A percentile compares a stretch with the other conserved stretches of the same genome.
These are phyloP conservation scores for Embiotoca jacksoni DNA, from an alignment of 2,113 vertebrate species.

Conservation along the genomic window DNA sequence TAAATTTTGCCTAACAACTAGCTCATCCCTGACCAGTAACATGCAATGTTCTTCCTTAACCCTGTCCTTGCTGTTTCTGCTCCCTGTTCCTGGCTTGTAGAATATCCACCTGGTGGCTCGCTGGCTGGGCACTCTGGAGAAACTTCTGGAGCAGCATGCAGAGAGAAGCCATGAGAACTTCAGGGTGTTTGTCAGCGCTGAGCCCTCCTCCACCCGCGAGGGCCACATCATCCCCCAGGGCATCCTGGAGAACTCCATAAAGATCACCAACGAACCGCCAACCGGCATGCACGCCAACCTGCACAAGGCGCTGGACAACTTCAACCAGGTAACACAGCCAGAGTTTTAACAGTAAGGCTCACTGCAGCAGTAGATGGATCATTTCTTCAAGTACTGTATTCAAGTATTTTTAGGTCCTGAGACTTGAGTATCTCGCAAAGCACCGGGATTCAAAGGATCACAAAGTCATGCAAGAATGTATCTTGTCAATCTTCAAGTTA, in stretches of 20 bases:
- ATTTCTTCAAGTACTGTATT: too few species aligned
- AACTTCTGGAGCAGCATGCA: constrained; percentile 89
- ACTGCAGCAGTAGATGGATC: too few species aligned
- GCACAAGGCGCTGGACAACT: constrained; percentile 96
- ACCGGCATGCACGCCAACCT: constrained; percentile 93
- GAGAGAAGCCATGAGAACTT: constrained; percentile 87
- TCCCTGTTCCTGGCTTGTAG: constrained; percentile 74
- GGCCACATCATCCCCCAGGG: constrained; percentile 94
- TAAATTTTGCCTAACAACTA: constrained; percentile 22
- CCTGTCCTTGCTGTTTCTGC: not conserved
- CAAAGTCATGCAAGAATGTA: too few species aligned
- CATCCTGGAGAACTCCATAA: constrained; percentile 95
- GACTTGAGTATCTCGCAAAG: too few species aligned
- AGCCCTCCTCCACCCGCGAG: constrained; percentile 87
- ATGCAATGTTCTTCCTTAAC: not conserved
- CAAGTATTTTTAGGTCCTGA: too few species aligned
- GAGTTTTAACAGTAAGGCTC: too few species aligned
- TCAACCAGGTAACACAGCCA: constrained; percentile 89
- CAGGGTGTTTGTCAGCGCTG: constrained; percentile 92
- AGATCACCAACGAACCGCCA: constrained; percentile 94
- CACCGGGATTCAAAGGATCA: too few species aligned
- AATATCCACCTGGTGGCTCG: constrained; percentile 96
- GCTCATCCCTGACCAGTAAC: not conserved
- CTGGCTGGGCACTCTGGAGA: constrained; percentile 93
- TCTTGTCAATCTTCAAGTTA: too few species aligned